These are phyloP conservation scores for Avahi laniger DNA, from an alignment of 2,797 vertebrate genomes.

Conservation along the genomic window DNA sequence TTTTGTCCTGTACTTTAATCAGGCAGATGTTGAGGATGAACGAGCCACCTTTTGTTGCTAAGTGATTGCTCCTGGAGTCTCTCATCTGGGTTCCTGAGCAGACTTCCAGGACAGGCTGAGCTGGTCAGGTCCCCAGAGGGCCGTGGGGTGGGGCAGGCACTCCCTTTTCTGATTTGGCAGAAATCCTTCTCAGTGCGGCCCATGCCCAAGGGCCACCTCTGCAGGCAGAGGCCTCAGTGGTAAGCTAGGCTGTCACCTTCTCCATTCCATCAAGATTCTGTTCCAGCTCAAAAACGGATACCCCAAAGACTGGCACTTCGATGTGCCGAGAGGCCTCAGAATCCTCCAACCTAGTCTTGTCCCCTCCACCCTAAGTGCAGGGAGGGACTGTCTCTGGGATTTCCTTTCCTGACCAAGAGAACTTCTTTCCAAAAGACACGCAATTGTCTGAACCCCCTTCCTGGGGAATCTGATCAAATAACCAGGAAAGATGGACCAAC, in stretches of 20 bases:
- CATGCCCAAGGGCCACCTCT: not conserved
- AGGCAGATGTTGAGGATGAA: conserved; percentile 56
- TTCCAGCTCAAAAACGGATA: not conserved
- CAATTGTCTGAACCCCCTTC: not conserved
- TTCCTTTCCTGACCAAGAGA: not conserved
- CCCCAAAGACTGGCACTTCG: not conserved
- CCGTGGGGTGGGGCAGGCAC: fast-evolving
- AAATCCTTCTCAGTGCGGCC: not conserved
- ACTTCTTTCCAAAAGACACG: not conserved
- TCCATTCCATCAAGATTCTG: not conserved
- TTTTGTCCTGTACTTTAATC: conserved; percentile 48
- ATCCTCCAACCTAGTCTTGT: not conserved
- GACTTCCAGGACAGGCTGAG: not conserved
- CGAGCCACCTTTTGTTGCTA: conserved; percentile 60
- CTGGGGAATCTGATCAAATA: not conserved
- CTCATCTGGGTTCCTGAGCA: not conserved
- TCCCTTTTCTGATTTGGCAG: not conserved
- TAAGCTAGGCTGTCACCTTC: not conserved
- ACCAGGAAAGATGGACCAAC: not conserved
- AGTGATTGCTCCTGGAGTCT: not conserved
- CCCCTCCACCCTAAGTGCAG: not conserved
- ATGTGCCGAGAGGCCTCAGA: not conserved
- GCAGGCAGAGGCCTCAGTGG: not conserved
- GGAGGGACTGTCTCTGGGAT: not conserved
- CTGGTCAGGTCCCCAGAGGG: not conserved